Conservation (phyloP, 2,113 vertebrate species). For the Alosa alosa region DNA sequence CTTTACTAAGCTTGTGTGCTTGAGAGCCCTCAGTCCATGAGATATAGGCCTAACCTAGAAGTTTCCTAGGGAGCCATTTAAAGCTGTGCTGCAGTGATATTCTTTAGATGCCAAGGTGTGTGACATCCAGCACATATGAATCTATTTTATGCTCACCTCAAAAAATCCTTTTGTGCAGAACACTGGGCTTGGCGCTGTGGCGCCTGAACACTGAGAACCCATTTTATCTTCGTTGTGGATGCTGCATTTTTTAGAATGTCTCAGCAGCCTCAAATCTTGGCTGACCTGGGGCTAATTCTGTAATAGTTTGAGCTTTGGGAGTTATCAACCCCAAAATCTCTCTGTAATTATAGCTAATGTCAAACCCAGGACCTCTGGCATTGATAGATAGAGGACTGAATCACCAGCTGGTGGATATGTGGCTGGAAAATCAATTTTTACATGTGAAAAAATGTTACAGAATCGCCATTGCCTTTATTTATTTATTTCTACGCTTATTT, state of each 20-base stretch:
- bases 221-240: neutral
- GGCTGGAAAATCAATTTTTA: conserved; percentile 54
- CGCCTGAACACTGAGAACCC: neutral
- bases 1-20: neutral
- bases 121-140: neutral
- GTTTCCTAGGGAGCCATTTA: neutral
- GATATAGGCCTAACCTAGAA: neutral
- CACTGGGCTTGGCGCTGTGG: neutral
- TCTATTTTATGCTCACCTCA: neutral
- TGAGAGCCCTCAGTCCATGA: neutral
- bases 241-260: neutral
- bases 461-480: conserved; percentile 49
- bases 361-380: conserved; percentile 34
- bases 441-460: conserved; percentile 54
- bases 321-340: conserved; percentile 36
- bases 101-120: neutral
- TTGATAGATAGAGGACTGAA: conserved; percentile 48
- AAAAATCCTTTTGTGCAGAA: neutral
- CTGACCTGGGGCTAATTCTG: conserved; percentile 45
- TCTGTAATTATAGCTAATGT: conserved; percentile 53
- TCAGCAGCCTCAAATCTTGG: conserved; percentile 13
- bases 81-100: neutral
- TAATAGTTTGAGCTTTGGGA: conserved; percentile 25
- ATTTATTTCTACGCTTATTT: conserved; percentile 32
- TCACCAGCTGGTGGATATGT: conserved; percentile 36